Evolutionary conservation across 2,888 invertebrate genomes (phyloP), one percentile per base, ranked within the genome.

Genomic region (Blera fallax): DNA sequence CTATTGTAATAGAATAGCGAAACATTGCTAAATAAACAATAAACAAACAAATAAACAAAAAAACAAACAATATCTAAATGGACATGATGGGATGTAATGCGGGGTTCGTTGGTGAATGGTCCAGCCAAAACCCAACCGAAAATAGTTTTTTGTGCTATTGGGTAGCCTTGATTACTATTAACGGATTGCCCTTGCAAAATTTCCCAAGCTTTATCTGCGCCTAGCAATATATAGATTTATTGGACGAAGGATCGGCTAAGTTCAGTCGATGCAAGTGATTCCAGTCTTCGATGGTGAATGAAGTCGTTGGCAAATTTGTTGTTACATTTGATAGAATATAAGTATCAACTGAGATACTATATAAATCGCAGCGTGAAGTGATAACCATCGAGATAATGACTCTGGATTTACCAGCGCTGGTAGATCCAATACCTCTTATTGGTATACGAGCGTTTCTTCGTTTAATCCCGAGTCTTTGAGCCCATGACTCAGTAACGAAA

Each of bases 371-470:
- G 18, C 50, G 24, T 24, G 50, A 50, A 10, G 10, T 24, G 3
- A 50, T 50, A 5, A 24, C 50, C 11, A 50, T 11, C 24, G 50
- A 21, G 18, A 24, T 24, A n/a, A 50, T 21, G 24, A 21, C 50
- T 24, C 50, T 50, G 24, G 50, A 50, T n/a, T 11, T 50, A 24
- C 50, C 21, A 11, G 50, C 50, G n/a, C n/a, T 50, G 50, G 50
- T 24, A 50, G 50, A 50, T 50, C 50, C 50, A 50, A 50, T 50
- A 50, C 50, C 50, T 11, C 18, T 43, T n/a, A n/a, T n/a, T n/a
- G n/a, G n/a, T n/a, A n/a, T n/a, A n/a, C n/a, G n/a, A n/a, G n/a
- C n/a, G n/a, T 14, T 43, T 43, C 43, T 43, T 43, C 43, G 16
- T 43, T 43, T 43, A 6, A 43, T 16, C 8, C 50, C 50, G 11